Conservation (phyloP, 1,140 invertebrate species). For the Calliphora vicina region DNA sequence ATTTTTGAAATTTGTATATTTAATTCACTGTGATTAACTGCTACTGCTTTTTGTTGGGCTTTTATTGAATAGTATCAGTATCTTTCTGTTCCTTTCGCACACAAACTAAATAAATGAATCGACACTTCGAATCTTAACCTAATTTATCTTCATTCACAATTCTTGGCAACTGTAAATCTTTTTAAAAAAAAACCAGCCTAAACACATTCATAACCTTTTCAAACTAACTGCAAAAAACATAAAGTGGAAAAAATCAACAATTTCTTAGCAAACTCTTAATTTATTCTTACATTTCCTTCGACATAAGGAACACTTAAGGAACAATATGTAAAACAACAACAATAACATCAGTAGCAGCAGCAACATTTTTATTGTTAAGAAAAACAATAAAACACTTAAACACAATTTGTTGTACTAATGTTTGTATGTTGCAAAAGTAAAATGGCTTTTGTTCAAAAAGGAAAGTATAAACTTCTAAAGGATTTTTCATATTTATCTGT, state of each 20-base stretch:
- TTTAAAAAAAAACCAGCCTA: background rate
- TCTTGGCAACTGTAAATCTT: background rate
- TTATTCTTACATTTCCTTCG: background rate
- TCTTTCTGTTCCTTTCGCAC: no score
- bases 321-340: background rate
- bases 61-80: no score
- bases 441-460: background rate
- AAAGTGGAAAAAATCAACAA: background rate
- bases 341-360: background rate
- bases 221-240: background rate
- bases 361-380: background rate
- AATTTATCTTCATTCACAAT: no score
- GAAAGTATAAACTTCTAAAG: background rate
- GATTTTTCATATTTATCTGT: no score
- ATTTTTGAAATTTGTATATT: no score
- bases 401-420: background rate
- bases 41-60: no score
- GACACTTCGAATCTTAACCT: no score
- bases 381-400: conserved; percentile 29
- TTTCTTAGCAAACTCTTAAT: background rate
- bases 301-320: conserved; percentile 2
- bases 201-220: background rate
- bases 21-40: no score
- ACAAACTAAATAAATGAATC: no score
- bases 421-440: background rate